phyloP scores from a whole-genome alignment of 1,140 invertebrate species.

The Formica exsecta region DNA sequence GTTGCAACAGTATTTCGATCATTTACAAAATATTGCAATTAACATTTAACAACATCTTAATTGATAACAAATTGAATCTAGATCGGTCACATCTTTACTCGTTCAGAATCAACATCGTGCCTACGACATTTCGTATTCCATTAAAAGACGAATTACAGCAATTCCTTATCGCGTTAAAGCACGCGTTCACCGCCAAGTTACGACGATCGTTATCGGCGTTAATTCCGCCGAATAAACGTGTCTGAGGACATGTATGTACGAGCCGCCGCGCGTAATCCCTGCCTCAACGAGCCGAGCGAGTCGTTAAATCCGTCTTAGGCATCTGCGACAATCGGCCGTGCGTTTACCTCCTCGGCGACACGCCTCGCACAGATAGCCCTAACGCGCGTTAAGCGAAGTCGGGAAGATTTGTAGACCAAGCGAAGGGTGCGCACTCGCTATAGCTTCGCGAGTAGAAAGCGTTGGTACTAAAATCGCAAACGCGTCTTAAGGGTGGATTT shows the following conservation, averaged over 20 bases:
- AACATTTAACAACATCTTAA: neutral
- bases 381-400: conserved; percentile 66
- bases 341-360: conserved; percentile 60
- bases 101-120: neutral
- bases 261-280: conserved; percentile 44
- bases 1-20: neutral
- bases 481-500: conserved; percentile 49
- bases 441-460: conserved; percentile 44
- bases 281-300: conserved; percentile 34
- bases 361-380: conserved; percentile 29
- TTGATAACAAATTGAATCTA: neutral
- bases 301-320: conserved; percentile 66
- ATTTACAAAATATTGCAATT: neutral
- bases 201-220: conserved; percentile 34
- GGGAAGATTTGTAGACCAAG: conserved; percentile 75
- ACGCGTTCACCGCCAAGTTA: conserved; percentile 29
- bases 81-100: neutral
- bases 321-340: conserved; percentile 64
- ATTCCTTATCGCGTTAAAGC: conserved; percentile 11
- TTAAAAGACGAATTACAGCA: neutral
- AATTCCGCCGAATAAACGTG: conserved; percentile 53
- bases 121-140: neutral
- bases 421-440: conserved; percentile 69
- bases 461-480: conserved; percentile 39
- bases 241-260: conserved; percentile 50